A percentile compares a stretch with the other conserved stretches of the same genome.
Evolutionary conservation across 1,140 invertebrate species (phyloP).

Genomic region (Drosophila asahinai): DNA sequence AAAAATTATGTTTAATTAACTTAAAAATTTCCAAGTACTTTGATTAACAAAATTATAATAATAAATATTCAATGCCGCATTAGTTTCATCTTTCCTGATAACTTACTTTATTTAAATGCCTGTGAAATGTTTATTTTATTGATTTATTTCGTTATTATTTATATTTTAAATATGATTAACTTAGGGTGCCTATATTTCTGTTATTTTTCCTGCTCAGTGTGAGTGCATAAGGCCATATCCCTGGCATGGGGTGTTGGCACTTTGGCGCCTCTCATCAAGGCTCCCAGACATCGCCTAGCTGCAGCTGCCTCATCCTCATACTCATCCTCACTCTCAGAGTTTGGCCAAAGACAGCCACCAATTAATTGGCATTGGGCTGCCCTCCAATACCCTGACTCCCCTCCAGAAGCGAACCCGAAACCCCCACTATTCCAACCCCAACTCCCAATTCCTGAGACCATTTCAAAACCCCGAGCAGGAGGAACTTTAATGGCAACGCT

Average conservation of each 20-base stretch:
- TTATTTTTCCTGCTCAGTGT: constrained; percentile 3
- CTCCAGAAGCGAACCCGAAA: not conserved
- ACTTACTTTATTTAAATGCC: no score
- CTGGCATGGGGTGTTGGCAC: constrained; percentile 72
- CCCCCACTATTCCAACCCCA: constrained; percentile 10
- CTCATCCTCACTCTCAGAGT: constrained; percentile 26
- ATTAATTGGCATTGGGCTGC: constrained; percentile 71
- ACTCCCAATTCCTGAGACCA: constrained; percentile 2
- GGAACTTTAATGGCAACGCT: constrained; percentile 77
- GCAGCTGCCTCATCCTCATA: constrained; percentile 19
- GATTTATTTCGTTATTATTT: no score
- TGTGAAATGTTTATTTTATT: no score
- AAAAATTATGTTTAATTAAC: not conserved
- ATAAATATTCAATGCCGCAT: no score
- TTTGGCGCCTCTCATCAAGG: constrained; percentile 82
- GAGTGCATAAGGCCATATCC: constrained; percentile 9
- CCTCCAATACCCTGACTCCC: not conserved
- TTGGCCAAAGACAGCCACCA: constrained; percentile 77
- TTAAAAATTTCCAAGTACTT: no score
- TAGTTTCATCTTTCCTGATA: not conserved
- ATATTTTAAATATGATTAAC: no score
- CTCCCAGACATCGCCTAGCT: constrained; percentile 45
- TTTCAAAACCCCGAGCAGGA: constrained; percentile 5
- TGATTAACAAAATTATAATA: no score
- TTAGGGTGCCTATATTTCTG: no score